Evolutionary conservation across 1,140 invertebrate genomes (phyloP).

Genomic region (Pachypeltis micranthus): DNA sequence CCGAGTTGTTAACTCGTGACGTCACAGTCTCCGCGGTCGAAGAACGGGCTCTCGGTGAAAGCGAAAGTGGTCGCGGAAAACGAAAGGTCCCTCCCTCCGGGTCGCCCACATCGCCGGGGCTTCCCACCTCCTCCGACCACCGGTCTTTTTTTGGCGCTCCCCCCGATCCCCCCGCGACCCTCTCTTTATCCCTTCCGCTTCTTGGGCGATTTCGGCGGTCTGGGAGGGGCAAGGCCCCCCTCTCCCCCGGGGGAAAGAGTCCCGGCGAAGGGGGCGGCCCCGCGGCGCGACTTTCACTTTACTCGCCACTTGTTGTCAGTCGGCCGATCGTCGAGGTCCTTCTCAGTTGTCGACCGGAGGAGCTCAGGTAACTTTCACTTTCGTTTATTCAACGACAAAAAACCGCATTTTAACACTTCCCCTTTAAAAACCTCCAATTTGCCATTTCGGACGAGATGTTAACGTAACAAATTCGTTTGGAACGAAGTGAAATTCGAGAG

Average conservation of each 20-base stretch:
- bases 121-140: neutral
- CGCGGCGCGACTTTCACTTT: neutral
- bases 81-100: neutral
- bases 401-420: too few relatives aligned
- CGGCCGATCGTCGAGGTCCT: constrained; percentile 5
- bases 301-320: constrained; percentile 4
- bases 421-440: too few relatives aligned
- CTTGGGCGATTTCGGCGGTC: neutral
- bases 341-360: neutral
- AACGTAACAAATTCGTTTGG: too few relatives aligned
- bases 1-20: too few relatives aligned
- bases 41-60: too few relatives aligned
- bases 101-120: neutral
- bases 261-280: neutral
- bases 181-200: too few relatives aligned
- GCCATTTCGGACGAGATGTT: too few relatives aligned
- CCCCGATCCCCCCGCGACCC: neutral
- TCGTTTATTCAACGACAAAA: neutral
- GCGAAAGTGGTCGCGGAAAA: too few relatives aligned
- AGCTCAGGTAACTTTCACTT: constrained; percentile 10
- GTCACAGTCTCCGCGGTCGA: too few relatives aligned
- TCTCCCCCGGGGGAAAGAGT: neutral
- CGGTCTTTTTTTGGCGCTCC: neutral
- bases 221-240: neutral
- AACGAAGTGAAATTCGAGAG: too few relatives aligned